phyloP scores from a whole-genome alignment of 2,113 vertebrate genomes.

The Myotis yumanensis region DNA sequence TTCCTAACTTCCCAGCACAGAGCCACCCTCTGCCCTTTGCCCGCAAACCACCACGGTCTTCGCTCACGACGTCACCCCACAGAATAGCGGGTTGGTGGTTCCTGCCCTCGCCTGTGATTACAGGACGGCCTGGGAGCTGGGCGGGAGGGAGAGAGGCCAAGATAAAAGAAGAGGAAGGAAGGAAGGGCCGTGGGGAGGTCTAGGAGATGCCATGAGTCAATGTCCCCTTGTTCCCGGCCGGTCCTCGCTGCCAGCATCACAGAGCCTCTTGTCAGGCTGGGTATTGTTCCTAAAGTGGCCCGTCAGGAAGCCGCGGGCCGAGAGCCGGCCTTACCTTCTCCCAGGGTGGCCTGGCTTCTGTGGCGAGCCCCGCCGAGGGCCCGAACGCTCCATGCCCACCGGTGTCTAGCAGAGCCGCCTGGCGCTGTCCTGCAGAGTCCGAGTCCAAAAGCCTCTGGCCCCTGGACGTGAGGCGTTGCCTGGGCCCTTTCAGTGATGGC shows the following conservation, averaged over 20 bases:
- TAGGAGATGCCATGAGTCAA: not conserved
- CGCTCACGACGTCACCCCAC: not conserved
- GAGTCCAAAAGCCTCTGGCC: not conserved
- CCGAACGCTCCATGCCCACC: not conserved
- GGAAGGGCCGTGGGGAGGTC: not conserved
- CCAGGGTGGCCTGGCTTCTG: not conserved
- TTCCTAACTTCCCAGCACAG: not conserved
- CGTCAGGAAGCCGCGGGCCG: not conserved
- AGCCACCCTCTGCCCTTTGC: not conserved
- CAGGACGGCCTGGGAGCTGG: not conserved
- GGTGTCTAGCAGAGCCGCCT: not conserved
- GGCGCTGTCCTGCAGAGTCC: not conserved
- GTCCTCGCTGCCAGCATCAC: not conserved
- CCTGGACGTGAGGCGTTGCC: not conserved
- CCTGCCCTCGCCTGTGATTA: not conserved
- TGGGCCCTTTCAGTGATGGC: not conserved
- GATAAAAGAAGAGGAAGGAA: not conserved
- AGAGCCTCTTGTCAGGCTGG: not conserved
- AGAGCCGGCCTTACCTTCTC: not conserved
- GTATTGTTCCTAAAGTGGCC: not conserved
- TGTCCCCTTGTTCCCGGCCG: not conserved
- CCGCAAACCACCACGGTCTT: conserved; percentile 43
- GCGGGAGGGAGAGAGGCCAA: not conserved
- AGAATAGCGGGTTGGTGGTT: not conserved
- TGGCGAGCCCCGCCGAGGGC: not conserved